phyloP scores from a whole-genome alignment of 2,797 vertebrate genomes.

The Psittacula derbiana region DNA sequence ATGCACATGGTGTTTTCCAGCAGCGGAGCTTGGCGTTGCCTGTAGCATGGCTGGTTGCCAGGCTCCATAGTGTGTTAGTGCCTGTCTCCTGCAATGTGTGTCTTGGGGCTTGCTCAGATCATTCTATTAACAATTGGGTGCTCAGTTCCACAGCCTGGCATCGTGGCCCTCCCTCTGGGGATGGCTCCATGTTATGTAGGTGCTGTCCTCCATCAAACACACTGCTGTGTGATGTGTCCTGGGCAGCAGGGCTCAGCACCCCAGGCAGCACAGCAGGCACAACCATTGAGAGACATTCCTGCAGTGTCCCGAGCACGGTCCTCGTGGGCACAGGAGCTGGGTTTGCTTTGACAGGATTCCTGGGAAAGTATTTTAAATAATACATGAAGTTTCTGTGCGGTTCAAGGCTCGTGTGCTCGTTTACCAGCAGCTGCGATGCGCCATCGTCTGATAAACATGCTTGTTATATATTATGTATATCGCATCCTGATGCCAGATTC shows the following conservation, averaged over 20 bases:
- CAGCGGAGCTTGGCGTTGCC: accelerated
- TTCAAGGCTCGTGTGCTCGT: slow-evolving; percentile 29
- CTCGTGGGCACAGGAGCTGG: not conserved
- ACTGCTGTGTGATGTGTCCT: accelerated
- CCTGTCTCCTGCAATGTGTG: not conserved
- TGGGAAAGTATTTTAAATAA: slow-evolving; percentile 62
- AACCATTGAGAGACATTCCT: not conserved
- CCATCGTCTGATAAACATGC: slow-evolving; percentile 43
- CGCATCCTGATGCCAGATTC: not conserved
- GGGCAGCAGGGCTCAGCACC: not conserved
- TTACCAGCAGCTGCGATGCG: slow-evolving; percentile 41
- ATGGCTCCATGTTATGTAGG: accelerated
- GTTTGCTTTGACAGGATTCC: slow-evolving; percentile 41
- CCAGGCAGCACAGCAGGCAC: not conserved
- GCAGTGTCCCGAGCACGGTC: not conserved
- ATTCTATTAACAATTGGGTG: accelerated
- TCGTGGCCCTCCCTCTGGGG: not conserved
- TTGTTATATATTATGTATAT: slow-evolving; percentile 27
- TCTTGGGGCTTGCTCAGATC: not conserved
- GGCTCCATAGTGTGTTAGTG: accelerated
- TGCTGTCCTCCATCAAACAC: accelerated
- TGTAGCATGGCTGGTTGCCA: not conserved
- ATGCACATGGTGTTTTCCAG: accelerated
- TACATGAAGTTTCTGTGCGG: slow-evolving; percentile 49
- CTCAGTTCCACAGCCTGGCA: accelerated